Conservation (phyloP, 2,797 vertebrate species). For the Epinephelus coioides region DNA sequence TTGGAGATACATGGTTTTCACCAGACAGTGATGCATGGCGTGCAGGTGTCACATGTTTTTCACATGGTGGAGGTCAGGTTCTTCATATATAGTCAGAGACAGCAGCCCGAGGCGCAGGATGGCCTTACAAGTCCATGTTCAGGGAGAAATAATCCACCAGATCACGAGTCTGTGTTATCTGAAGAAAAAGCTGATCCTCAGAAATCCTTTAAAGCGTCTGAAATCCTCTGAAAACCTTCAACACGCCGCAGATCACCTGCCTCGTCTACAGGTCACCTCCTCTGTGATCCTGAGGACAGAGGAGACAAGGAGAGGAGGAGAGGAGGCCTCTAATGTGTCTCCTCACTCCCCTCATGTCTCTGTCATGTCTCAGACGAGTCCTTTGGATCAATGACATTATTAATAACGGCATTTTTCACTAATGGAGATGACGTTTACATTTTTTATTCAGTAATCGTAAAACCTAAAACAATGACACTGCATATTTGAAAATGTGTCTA, state of each 20-base stretch:
- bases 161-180: conserved; percentile 20
- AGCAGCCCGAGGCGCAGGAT: conserved; percentile 29
- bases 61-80: background rate
- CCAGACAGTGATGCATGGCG: conserved; percentile 25
- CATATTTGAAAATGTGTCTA: no score
- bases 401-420: no score
- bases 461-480: no score
- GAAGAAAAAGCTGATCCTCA: conserved; percentile 42
- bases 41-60: conserved; percentile 27
- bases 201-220: background rate
- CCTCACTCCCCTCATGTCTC: no score
- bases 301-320: background rate
- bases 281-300: background rate
- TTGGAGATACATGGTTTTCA: conserved; percentile 21
- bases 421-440: no score
- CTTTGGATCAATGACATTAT: no score
- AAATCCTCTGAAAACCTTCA: background rate
- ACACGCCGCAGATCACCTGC: conserved; percentile 38
- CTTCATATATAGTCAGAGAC: conserved; percentile 63
- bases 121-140: conserved; percentile 72
- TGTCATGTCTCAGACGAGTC: no score
- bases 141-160: conserved; percentile 24
- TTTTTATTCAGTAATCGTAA: no score
- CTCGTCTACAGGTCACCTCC: background rate
- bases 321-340: no score